Evolutionary conservation across 2,888 invertebrate genomes (phyloP).

Genomic region (Alsophila aescularia): DNA sequence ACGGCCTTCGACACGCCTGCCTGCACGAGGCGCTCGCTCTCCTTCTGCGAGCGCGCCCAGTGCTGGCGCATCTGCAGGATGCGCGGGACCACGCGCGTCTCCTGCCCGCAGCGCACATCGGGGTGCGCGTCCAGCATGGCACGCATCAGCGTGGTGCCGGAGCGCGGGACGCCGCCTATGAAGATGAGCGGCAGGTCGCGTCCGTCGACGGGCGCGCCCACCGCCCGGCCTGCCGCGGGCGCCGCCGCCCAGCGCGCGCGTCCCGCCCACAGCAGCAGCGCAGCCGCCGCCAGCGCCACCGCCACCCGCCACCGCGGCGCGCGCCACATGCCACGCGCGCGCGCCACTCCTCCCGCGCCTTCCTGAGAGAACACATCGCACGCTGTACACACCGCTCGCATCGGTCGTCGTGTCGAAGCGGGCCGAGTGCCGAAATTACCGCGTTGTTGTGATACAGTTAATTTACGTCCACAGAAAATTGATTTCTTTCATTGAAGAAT

Average conservation of each 20-base stretch:
- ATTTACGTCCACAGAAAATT: no score
- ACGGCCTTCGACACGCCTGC: slow-evolving; percentile 97
- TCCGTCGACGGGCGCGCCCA: slow-evolving; percentile 82
- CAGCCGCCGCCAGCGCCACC: slow-evolving; percentile 30
- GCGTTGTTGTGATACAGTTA: no score
- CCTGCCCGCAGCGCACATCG: slow-evolving; percentile 98
- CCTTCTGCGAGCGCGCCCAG: slow-evolving; percentile 97
- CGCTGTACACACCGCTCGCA: no score
- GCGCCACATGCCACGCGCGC: slow-evolving; percentile 32
- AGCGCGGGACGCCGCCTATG: slow-evolving; percentile 98
- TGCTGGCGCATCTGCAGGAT: slow-evolving; percentile 97
- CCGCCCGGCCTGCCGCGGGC: slow-evolving; percentile 62
- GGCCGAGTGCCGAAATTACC: no score
- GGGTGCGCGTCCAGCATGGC: slow-evolving; percentile 99
- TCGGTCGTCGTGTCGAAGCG: no score
- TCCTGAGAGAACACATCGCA: no score
- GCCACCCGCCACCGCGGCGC: slow-evolving; percentile 26
- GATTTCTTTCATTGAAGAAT: no score
- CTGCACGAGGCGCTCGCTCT: slow-evolving; percentile 94
- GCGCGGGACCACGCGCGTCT: slow-evolving; percentile 98
- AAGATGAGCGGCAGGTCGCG: slow-evolving; percentile 97
- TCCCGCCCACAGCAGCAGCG: slow-evolving; percentile 29
- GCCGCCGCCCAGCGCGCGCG: slow-evolving; percentile 44
- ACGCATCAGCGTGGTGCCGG: slow-evolving; percentile 98
- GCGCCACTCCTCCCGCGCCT: slow-evolving; percentile 17